phyloP scores from a whole-genome alignment of 2,888 invertebrate genomes.

The Hyposoter dolosus region DNA sequence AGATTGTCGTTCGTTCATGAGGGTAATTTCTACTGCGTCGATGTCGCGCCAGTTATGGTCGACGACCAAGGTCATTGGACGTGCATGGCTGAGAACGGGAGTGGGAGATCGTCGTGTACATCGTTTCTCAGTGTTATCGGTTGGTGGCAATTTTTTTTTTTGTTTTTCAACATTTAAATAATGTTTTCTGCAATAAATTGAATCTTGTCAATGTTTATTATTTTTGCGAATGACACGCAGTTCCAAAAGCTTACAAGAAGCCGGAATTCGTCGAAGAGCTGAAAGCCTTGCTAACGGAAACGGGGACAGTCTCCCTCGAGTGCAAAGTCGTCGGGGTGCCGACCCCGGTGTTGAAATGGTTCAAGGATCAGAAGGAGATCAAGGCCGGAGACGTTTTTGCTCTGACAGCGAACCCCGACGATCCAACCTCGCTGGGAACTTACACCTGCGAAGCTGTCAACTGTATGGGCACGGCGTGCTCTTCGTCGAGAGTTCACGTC shows the following conservation, averaged over 20 bases:
- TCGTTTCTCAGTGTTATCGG: slow-evolving; percentile 92
- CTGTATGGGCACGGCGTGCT: slow-evolving; percentile 94
- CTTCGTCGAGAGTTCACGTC: slow-evolving; percentile 93
- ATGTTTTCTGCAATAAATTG: neutral
- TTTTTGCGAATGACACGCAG: slow-evolving; percentile 82
- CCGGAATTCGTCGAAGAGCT: slow-evolving; percentile 95
- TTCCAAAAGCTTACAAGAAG: slow-evolving; percentile 94
- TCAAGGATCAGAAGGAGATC: slow-evolving; percentile 94
- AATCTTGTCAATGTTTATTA: slow-evolving; percentile 4
- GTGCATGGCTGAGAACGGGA: slow-evolving; percentile 91
- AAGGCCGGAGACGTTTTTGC: slow-evolving; percentile 96
- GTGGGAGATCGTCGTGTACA: slow-evolving; percentile 91
- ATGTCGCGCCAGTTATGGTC: slow-evolving; percentile 92
- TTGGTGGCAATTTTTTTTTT: slow-evolving; percentile 78
- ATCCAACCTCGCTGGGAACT: slow-evolving; percentile 94
- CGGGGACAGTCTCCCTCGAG: slow-evolving; percentile 95
- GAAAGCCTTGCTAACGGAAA: slow-evolving; percentile 92
- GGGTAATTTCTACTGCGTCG: slow-evolving; percentile 94
- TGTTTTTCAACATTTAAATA: neutral
- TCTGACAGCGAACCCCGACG: slow-evolving; percentile 92
- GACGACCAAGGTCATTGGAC: slow-evolving; percentile 95
- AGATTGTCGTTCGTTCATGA: slow-evolving; percentile 92
- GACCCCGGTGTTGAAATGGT: slow-evolving; percentile 91
- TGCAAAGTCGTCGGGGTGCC: slow-evolving; percentile 97
- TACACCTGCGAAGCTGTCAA: slow-evolving; percentile 95